phyloP scores from a whole-genome alignment of 2,888 invertebrate genomes.

The Chrysodeixis includens region DNA sequence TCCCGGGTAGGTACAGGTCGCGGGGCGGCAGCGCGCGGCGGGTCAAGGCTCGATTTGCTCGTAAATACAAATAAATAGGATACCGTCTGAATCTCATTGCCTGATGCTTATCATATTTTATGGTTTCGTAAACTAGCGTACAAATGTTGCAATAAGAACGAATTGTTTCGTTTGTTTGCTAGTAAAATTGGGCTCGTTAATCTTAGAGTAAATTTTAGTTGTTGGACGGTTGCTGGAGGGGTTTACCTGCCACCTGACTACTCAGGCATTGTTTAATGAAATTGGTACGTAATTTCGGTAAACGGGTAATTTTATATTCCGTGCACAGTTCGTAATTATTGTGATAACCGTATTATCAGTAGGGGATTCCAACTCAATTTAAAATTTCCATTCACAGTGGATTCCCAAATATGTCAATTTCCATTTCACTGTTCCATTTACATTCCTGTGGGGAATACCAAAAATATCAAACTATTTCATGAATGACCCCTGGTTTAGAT shows the following conservation, averaged over 20 bases:
- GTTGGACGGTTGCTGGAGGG: background rate
- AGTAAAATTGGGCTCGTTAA: constrained; percentile 27
- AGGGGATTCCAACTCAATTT: constrained; percentile 53
- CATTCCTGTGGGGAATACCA: constrained; percentile 23
- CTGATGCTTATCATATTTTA: constrained; percentile 86
- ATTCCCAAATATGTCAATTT: constrained; percentile 53
- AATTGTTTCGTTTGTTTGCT: constrained; percentile 68
- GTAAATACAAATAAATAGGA: constrained; percentile 86
- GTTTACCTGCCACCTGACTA: background rate
- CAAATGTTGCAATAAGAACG: constrained; percentile 76
- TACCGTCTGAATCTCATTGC: constrained; percentile 80
- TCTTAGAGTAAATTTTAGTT: background rate
- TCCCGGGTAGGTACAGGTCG: constrained; percentile 66
- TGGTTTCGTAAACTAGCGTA: constrained; percentile 78
- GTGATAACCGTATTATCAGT: constrained; percentile 39
- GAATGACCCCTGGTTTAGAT: constrained; percentile 29
- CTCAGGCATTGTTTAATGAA: constrained; percentile 7
- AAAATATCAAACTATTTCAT: constrained; percentile 48
- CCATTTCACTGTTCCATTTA: constrained; percentile 48
- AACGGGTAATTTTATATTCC: constrained; percentile 38
- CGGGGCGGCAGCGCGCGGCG: constrained; percentile 53
- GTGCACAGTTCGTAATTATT: constrained; percentile 39
- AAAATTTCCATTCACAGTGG: constrained; percentile 54
- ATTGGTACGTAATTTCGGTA: constrained; percentile 12
- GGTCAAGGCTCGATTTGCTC: constrained; percentile 82